Evolutionary conservation across 2,113 vertebrate genomes (phyloP), one percentile per base, ranked within the genome.

Genomic region (Chamaea fasciata): DNA sequence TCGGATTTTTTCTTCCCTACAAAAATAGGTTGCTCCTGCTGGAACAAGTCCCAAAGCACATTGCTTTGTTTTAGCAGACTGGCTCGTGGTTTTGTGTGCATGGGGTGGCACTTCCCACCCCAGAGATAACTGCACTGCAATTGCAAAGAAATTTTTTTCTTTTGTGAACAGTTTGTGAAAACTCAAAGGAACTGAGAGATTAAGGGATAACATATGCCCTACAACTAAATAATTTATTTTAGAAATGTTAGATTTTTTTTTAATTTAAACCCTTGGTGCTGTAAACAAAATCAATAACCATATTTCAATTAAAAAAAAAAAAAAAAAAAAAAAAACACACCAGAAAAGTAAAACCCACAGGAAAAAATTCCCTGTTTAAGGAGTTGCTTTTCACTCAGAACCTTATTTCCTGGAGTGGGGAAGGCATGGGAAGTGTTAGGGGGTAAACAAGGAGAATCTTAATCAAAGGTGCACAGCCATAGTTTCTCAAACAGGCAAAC

Each of bases 261-360:
- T 90, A 77, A 86, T 94, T 86, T 86, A 94, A 90, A 71, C 52
- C 23, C 69, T 78, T 27, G 1, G 28, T 87, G 35, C 44, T 64
- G 47, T 83, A 92, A 94, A 92, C 73, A 94, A 95, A 94, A 93
- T 90, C 93, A 78, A 71, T 81, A 83, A 56, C 73, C 8, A 15
- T 89, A 83, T 77, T 77, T 91, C 87, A 82, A 57, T 77, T 77
- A 1, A 46, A 80, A 91, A 69, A 56, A 35, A 9, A 22, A 33
- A 56, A 31, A 12, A 13, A 13, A 33, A 31, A 73, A 44, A 53
- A 31, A 52, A 75, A 60, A 4, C 15, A 28, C 47, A 68, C 7
- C 13, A 57, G 37, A 80, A 67, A 81, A 80, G 26, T 44, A 30
- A 92, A 96, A n/a, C 20, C 15, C 28, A 28, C 28, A 50, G 28